Evolutionary conservation across 2,888 invertebrate species (phyloP).

Genomic region (Drosophila acutilabella): DNA sequence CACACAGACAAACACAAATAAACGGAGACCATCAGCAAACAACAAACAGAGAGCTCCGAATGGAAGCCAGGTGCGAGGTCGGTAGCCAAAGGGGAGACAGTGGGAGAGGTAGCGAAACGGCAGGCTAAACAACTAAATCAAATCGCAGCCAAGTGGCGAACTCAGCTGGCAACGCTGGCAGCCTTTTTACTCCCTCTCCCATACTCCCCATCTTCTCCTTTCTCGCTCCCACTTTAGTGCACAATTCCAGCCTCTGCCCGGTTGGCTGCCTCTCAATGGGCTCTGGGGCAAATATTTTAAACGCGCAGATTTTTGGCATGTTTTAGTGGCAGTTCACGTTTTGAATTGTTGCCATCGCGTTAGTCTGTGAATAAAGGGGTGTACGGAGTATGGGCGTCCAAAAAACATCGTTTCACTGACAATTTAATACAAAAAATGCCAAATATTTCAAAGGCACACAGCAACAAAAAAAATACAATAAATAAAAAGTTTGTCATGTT

Average conservation of each 20-base stretch:
- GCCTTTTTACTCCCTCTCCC: background rate
- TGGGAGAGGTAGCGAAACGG: slow-evolving; percentile 21
- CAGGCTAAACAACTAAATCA: slow-evolving; percentile 71
- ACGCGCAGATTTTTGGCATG: slow-evolving; percentile 81
- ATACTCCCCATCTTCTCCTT: background rate
- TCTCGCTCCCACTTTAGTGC: slow-evolving; percentile 27
- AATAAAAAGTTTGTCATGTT: slow-evolving; percentile 58
- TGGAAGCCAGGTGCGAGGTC: slow-evolving; percentile 54
- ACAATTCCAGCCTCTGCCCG: slow-evolving; percentile 56
- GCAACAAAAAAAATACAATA: slow-evolving; percentile 33
- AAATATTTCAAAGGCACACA: slow-evolving; percentile 67
- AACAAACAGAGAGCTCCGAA: slow-evolving; percentile 46
- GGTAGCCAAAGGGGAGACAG: slow-evolving; percentile 36
- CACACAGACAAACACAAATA: slow-evolving; percentile 44
- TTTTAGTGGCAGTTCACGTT: slow-evolving; percentile 81
- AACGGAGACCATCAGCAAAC: slow-evolving; percentile 58
- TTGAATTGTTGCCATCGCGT: slow-evolving; percentile 74
- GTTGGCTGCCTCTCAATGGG: slow-evolving; percentile 75
- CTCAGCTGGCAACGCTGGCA: slow-evolving; percentile 53
- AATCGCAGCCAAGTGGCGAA: slow-evolving; percentile 67
- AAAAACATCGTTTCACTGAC: slow-evolving; percentile 74
- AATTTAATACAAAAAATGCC: slow-evolving; percentile 78
- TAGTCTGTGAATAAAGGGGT: slow-evolving; percentile 1
- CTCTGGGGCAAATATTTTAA: slow-evolving; percentile 79
- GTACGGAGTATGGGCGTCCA: background rate